phyloP scores from a whole-genome alignment of 2,888 invertebrate genomes.

The Xestia sexstrigata region DNA sequence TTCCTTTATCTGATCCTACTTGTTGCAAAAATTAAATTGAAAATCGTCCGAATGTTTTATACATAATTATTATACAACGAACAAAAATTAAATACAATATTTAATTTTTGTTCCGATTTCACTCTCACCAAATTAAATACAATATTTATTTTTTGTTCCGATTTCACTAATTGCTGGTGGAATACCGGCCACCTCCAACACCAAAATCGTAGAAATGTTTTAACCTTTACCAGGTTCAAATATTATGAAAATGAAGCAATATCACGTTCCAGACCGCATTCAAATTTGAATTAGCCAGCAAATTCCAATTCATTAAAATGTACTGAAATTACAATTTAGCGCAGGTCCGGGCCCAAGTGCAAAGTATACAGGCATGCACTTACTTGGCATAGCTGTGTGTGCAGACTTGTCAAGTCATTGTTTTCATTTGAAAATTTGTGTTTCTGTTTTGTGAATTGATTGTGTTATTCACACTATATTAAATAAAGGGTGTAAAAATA shows the following conservation, averaged over 20 bases:
- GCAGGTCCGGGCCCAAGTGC: background rate
- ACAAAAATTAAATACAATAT: too few species aligned
- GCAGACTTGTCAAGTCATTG: background rate
- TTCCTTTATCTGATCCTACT: background rate
- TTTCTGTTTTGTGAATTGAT: background rate
- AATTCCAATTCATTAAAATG: constrained; percentile 11
- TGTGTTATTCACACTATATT: too few species aligned
- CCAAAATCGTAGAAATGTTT: background rate
- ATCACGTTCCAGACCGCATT: background rate
- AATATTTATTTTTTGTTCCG: too few species aligned
- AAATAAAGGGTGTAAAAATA: too few species aligned
- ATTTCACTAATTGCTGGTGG: background rate
- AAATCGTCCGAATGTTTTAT: too few species aligned
- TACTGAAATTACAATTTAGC: background rate
- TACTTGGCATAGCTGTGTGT: background rate
- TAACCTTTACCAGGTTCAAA: background rate
- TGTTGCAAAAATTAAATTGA: background rate
- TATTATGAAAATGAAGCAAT: background rate
- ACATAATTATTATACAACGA: too few species aligned
- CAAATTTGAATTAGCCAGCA: background rate
- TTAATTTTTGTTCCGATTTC: too few species aligned
- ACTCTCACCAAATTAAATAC: too few species aligned
- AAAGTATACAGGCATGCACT: background rate
- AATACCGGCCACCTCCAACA: background rate
- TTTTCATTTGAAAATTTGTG: background rate